Evolutionary conservation across 1,140 invertebrate species (phyloP), one percentile per base, ranked within the genome.

Genomic region (Ostrea edulis): DNA sequence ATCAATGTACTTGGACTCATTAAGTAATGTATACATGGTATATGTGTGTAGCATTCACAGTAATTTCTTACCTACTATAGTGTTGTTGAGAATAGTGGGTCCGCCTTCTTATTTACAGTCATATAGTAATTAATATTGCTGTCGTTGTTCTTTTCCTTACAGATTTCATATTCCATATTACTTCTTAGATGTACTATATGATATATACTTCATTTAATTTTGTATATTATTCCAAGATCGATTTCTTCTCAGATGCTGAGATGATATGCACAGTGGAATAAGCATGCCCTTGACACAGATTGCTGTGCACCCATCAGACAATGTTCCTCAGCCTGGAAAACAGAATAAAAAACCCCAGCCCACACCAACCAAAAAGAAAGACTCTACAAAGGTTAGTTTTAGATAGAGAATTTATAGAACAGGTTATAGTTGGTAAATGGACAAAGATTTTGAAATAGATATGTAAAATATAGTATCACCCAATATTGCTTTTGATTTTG

Each of bases 271-370:
- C 29, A 35, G 22, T 77, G 68, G 68, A 77, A 52, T 52, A 54
- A 54, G 35, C 51, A 93, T 95, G 53, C 96, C 96, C 29, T 97
- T 96, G 44, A 87, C 88, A 71, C 87, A 90, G 55, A 88, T 90
- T 85, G 87, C 89, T 87, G 89, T 90, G 20, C 89, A 90, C 77
- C 85, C 89, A 51, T 77, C 65, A 82, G 87, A 87, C 22, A 82
- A 88, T 84, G 22, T 54, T 17, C 82, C 82, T 17, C 44, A 51
- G 5, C 25, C 82, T n/a, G 53, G 53, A 4, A 90, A 88, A 84
- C 88, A 88, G 54, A 82, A 84, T 65, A 88, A 88, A 84, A 88
- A 88, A 44, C 29, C 83, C 5, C 83, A 86, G n/a, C 65, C 65
- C 44, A 83, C 82, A 55, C 68, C 84, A 53, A 58, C 55, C 12